Conservation (phyloP, 2,888 invertebrate species). For the Netelia inedita region DNA sequence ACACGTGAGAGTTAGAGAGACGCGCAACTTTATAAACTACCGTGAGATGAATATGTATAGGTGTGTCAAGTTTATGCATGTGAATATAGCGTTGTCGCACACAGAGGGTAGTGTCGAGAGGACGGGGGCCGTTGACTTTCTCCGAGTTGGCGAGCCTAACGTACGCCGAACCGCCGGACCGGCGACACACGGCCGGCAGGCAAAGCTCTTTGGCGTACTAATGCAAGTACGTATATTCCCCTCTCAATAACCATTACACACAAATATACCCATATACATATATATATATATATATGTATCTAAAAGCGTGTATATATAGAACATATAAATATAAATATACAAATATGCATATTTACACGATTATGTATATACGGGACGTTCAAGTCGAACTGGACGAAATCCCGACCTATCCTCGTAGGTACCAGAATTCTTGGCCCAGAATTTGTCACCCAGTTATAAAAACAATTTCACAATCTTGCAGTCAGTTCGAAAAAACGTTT, state of each 20-base stretch:
- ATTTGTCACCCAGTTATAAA: too few relatives aligned
- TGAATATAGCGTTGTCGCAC: slow-evolving; percentile 20
- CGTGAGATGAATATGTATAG: slow-evolving; percentile 59
- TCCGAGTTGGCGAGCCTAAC: slow-evolving; percentile 64
- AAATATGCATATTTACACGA: neutral
- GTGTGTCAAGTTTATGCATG: slow-evolving; percentile 66
- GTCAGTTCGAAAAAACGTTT: too few relatives aligned
- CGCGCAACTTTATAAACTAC: slow-evolving; percentile 58
- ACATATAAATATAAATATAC: neutral
- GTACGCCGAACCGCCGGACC: slow-evolving; percentile 44
- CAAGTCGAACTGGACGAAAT: too few relatives aligned
- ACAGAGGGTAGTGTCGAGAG: slow-evolving; percentile 9
- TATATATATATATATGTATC: slow-evolving; percentile 1
- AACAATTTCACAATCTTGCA: too few relatives aligned
- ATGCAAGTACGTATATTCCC: slow-evolving; percentile 7
- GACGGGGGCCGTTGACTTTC: slow-evolving; percentile 72
- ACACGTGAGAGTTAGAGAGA: slow-evolving; percentile 12
- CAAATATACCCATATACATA: neutral
- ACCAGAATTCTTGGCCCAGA: too few relatives aligned
- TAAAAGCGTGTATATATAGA: neutral
- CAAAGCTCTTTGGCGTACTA: neutral
- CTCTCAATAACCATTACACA: slow-evolving; percentile 19
- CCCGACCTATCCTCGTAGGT: too few relatives aligned
- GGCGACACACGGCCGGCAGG: slow-evolving; percentile 49
- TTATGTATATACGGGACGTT: too few relatives aligned